Base-by-base conservation (phyloP, 2,888 invertebrate species). In the Rambutsinella grinnellia region DNA sequence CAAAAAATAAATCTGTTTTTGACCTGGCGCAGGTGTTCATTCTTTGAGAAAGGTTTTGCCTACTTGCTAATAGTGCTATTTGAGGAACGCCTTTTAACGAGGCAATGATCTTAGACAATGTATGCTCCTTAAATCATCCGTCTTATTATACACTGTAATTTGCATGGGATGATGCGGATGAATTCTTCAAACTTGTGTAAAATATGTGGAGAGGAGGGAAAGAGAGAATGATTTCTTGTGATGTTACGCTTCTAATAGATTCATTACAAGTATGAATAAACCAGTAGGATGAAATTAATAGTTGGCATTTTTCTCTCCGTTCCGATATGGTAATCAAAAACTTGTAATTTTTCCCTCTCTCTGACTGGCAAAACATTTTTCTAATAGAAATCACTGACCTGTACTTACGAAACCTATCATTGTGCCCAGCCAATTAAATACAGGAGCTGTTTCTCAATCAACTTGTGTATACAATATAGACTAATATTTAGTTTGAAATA, bases 351-450 rank as follows among this genome's bases (percentile, higher is more conserved):
- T 36, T 36, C 13, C 6, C 13, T 36, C 13, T 36, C n/a, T n/a
- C n/a, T n/a, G n/a, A n/a, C n/a, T n/a, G 46, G 46, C 46, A 46
- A 46, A 46, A 49, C 6, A 49, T 67, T 67, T 60, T 3, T 67
- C 47, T 74, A 53, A 71, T 66, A 74, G 54, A 67, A 74, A 74
- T 74, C 74, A 74, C 74, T 74, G 74, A 74, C 74, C 74, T 72
- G 72, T 72, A 66, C 72, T 47, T 58, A 53, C 21, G 26, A 44
- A 63, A 61, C 74, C 67, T 61, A 74, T 74, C 61, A 74, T 74
- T 72, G 60, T 36, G 24, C n/a, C 13, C 13, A 36, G 36, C 49
- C 49, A 49, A 49, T 49, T 49, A 49, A 49, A 49, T n/a, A n/a
- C n/a, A n/a, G n/a, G n/a, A n/a, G n/a, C n/a, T n/a, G n/a, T n/a